Conservation (phyloP, 2,888 invertebrate species). For the Euspilapteryx auroguttella region DNA sequence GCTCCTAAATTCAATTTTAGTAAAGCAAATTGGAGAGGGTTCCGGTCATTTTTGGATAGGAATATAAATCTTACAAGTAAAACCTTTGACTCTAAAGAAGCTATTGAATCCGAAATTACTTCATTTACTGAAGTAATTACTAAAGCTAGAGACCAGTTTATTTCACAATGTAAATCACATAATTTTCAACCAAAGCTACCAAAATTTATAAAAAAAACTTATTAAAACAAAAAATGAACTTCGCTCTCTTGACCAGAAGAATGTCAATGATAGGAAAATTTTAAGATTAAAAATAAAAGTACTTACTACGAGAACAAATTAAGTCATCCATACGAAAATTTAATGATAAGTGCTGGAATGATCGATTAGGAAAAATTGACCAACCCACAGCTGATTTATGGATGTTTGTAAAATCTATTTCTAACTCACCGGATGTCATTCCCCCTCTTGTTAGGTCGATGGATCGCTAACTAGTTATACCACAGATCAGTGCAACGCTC, state of each 20-base stretch:
- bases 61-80: not conserved
- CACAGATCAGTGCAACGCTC: slow-evolving; percentile 2
- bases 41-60: not conserved
- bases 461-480: slow-evolving; percentile 1
- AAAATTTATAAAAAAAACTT: slow-evolving; percentile 1
- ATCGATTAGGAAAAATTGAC: no score
- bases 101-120: not conserved
- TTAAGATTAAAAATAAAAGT: slow-evolving; percentile 2
- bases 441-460: slow-evolving; percentile 2
- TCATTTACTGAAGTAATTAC: not conserved
- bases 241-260: not conserved
- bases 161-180: not conserved
- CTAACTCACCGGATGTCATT: slow-evolving; percentile 1
- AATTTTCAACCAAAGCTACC: not conserved
- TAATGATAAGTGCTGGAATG: slow-evolving; percentile 5
- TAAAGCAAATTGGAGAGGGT: not conserved
- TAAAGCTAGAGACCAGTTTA: slow-evolving; percentile 2
- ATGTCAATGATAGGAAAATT: not conserved
- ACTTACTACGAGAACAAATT: slow-evolving; percentile 1
- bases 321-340: no score
- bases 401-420: slow-evolving; percentile 1
- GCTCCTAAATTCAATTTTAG: not conserved
- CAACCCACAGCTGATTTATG: slow-evolving; percentile 4
- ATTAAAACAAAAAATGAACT: no score
- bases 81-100: not conserved